Conservation (phyloP, 2,888 invertebrate species). For the Hyles lineata region DNA sequence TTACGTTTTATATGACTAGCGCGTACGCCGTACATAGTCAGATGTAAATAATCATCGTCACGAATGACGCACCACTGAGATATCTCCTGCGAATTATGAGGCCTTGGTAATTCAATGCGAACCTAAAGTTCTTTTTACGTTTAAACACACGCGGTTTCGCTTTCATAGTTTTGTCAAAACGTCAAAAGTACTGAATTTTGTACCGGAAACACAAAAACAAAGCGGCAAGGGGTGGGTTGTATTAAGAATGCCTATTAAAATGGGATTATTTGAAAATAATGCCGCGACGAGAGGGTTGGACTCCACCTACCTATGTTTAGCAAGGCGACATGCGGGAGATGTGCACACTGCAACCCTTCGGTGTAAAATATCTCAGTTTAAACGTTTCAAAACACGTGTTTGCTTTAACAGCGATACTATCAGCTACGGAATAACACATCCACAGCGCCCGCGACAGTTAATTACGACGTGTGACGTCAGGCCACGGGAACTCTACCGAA, state of each 20-base stretch:
- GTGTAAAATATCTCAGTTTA: conserved; percentile 79
- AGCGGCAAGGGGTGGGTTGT: conserved; percentile 66
- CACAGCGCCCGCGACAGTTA: conserved; percentile 65
- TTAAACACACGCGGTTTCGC: conserved; percentile 22
- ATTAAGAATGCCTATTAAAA: conserved; percentile 66
- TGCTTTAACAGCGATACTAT: conserved; percentile 70
- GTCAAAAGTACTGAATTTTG: conserved; percentile 60
- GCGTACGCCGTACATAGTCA: conserved; percentile 18
- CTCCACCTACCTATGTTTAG: conserved; percentile 70
- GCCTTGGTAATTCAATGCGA: conserved; percentile 69
- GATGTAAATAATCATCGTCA: conserved; percentile 38
- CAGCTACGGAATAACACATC: conserved; percentile 66
- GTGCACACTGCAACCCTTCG: conserved; percentile 72
- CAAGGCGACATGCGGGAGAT: conserved; percentile 65
- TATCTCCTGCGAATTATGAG: conserved; percentile 66
- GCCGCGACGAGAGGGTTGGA: conserved; percentile 56
- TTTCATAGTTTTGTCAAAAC: conserved; percentile 62
- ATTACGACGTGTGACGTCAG: conserved; percentile 47
- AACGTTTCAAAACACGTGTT: conserved; percentile 79
- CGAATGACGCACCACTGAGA: conserved; percentile 44
- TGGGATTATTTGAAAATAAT: conserved; percentile 72
- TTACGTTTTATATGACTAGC: conserved; percentile 35
- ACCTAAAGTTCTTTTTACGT: conserved; percentile 59
- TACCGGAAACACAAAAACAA: conserved; percentile 77
- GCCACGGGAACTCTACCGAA: neutral